Conservation (phyloP, 1,140 invertebrate genomes). For the Cyclina sinensis region DNA sequence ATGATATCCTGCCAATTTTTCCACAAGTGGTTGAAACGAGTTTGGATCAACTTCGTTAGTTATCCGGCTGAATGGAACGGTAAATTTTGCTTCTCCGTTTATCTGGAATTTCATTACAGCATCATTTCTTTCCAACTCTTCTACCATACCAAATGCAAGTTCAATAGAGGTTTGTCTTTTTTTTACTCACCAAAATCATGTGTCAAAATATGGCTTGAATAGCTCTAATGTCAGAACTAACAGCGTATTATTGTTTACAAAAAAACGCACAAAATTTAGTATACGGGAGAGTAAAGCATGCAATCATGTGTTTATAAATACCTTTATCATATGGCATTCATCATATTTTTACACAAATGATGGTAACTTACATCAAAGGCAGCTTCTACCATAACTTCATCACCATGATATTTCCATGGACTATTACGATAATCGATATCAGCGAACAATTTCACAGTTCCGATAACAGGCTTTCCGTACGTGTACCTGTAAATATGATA, state of each 20-base stretch:
- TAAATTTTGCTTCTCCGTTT: conserved; percentile 60
- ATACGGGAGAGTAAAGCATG: too few species aligned
- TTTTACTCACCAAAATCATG: too few species aligned
- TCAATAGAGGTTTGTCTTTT: too few species aligned
- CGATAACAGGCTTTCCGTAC: conserved; percentile 58
- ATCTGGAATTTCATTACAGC: not conserved
- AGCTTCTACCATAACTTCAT: conserved; percentile 62
- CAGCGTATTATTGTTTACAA: too few species aligned
- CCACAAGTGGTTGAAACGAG: conserved; percentile 50
- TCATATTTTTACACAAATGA: too few species aligned
- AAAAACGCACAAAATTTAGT: too few species aligned
- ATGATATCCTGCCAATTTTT: conserved; percentile 50
- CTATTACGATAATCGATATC: conserved; percentile 46
- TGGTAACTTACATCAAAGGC: conserved; percentile 37
- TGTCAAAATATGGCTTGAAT: too few species aligned
- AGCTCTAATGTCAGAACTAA: too few species aligned
- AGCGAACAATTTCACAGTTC: conserved; percentile 46
- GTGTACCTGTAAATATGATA: conserved; percentile 54
- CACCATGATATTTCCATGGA: conserved; percentile 59
- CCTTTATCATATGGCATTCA: too few species aligned
- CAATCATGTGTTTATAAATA: too few species aligned
- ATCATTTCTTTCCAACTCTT: not conserved
- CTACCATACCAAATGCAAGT: not conserved
- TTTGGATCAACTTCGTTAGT: conserved; percentile 55
- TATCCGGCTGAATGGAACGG: conserved; percentile 49